Base-by-base conservation (phyloP, 2,113 vertebrate species). In the Sus scrofa region DNA sequence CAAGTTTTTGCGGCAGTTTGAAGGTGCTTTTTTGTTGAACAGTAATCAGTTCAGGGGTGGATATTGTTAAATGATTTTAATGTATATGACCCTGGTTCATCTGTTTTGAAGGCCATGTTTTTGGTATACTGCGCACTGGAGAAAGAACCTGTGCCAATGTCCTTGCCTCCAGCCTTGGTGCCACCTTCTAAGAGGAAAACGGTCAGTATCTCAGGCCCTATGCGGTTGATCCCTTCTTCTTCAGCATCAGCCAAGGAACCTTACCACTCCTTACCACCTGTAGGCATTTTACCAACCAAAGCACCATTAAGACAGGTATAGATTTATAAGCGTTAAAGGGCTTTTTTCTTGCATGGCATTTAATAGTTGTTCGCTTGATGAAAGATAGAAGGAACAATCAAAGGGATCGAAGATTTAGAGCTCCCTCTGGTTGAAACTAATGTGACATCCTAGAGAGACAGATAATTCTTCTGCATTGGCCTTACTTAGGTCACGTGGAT, bases 41-140 rank as follows among this genome's bases (percentile, higher is more conserved):
- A 93, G 16, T 91, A 54, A 18, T 90, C 22, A 92, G 30, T 75
- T 95, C 7, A 50, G 84, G 37, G 30, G 58, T 91, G 7, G 34
- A 63, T 95, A n/a, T 78, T 68, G 11, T 92, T 94, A 87, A 89
- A 30, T 96, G 39, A 79, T 90, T 81, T 83, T 93, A 93, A 78
- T 77, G n/a, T 97, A 52, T 94, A 13, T 97, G 70, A 94, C 19
- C 14, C 39, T 86, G 26, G 18, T 84, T 97, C 77, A 44, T 97
- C 63, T 98, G 10, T 97, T 91, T 97, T 98, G 91, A 87, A 99
- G 99, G 99, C 99, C 95, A 99, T 99, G 99, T 99, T 99, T 99
- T 98, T 99, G 98, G 99, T 99, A 58, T 99, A 99, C 98, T 99
- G 99, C 94, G 99, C 99, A 81, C 98, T 99, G 98, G 99, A 99